These are phyloP conservation scores for Calliphora vicina DNA, from an alignment of 1,140 invertebrate species.

Conservation along the genomic window DNA sequence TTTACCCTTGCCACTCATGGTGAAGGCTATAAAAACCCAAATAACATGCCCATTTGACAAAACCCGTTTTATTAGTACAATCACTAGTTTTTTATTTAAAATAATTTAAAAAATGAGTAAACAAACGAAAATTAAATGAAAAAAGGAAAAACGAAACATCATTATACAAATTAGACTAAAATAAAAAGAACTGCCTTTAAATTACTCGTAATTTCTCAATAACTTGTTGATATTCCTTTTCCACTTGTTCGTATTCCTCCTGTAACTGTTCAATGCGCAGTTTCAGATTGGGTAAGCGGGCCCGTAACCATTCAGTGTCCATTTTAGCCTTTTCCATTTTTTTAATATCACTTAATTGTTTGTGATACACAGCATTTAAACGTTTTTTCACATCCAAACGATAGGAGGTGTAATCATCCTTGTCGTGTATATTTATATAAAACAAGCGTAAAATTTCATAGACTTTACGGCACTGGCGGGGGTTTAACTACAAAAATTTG, in stretches of 20 bases:
- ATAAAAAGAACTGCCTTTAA: too few relatives aligned
- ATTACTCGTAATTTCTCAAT: constrained; percentile 52
- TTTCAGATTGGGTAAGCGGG: constrained; percentile 52
- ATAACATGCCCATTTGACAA: too few relatives aligned
- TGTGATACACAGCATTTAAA: constrained; percentile 71
- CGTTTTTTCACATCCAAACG: constrained; percentile 86
- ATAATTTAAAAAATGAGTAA: too few relatives aligned
- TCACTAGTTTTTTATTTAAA: too few relatives aligned
- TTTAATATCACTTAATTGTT: constrained; percentile 57
- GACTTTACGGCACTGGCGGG: constrained; percentile 84
- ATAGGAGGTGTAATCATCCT: constrained; percentile 77
- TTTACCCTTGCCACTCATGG: too few relatives aligned
- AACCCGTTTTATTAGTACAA: too few relatives aligned
- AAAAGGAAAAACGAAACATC: too few relatives aligned
- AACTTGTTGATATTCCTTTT: constrained; percentile 53
- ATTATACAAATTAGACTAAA: too few relatives aligned
- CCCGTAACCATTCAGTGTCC: constrained; percentile 55
- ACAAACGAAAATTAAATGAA: too few relatives aligned
- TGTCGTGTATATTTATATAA: constrained; percentile 74
- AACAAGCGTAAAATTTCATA: constrained; percentile 89
- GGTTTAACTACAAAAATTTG: too few relatives aligned
- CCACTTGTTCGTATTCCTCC: constrained; percentile 56
- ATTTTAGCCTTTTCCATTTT: constrained; percentile 59
- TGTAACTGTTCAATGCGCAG: constrained; percentile 60
- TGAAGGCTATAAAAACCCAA: too few relatives aligned